Percentiles rank a stretch among this genome's conserved stretches.
Conservation (phyloP, 2,888 invertebrate genomes). For the Calliopum simillimum region DNA sequence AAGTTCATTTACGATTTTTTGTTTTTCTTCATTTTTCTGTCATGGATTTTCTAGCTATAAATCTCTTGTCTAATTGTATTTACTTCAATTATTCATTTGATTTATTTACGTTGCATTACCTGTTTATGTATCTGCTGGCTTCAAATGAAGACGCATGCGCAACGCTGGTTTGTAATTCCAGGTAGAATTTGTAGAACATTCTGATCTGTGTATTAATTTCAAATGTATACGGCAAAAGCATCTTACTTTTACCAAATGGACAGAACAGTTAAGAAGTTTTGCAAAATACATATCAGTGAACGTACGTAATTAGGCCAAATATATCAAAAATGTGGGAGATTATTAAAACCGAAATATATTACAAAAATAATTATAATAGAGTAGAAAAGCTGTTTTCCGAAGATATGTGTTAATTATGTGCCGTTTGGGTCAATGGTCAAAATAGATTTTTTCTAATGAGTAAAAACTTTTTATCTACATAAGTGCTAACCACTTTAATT, state of each 20-base stretch:
- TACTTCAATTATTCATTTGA: conserved; percentile 9
- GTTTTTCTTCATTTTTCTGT: background rate
- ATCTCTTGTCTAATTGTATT: background rate
- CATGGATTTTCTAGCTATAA: conserved; percentile 1
- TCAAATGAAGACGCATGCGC: background rate
- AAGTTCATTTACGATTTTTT: background rate
- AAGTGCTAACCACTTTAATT: too few relatives aligned
- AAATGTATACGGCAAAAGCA: background rate
- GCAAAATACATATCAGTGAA: too few relatives aligned
- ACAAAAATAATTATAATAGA: too few relatives aligned
- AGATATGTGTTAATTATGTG: too few relatives aligned
- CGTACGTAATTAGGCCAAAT: too few relatives aligned
- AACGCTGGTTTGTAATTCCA: background rate
- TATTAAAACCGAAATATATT: too few relatives aligned
- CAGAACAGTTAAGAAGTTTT: too few relatives aligned
- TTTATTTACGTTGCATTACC: conserved; percentile 9
- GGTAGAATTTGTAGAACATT: background rate
- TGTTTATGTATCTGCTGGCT: background rate
- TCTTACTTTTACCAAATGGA: background rate
- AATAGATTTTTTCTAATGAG: too few relatives aligned
- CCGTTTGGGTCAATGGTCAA: too few relatives aligned
- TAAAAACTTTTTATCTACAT: too few relatives aligned
- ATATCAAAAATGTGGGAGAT: too few relatives aligned
- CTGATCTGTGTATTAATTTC: background rate
- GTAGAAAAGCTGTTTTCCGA: too few relatives aligned